Evolutionary conservation across 2,113 vertebrate species (phyloP), one percentile per base, ranked within the genome.

Genomic region (Ailuropoda melanoleuca): DNA sequence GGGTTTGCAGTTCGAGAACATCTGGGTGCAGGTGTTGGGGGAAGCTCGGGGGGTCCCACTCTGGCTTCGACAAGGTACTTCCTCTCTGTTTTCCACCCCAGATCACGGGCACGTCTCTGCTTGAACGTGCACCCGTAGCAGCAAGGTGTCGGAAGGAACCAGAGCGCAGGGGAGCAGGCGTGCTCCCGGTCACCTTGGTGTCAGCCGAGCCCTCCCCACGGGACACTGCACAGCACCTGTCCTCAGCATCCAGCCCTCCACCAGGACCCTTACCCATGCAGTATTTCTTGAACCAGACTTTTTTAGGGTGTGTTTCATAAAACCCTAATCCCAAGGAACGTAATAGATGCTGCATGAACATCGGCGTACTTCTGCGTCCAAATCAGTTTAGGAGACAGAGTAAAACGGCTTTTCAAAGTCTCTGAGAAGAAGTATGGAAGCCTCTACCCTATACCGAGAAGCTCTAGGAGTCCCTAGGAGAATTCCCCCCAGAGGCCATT

Each of bases 1-100:
- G 2, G 4, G 10, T 43, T 43, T 37, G 15, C 86, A 17, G 56
- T 29, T 3, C 6, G 23, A 4, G 7, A n/a, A 9, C 11, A 0
- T 2, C 21, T 3, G 17, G 4, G 58, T 2, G 9, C 0, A 12
- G 14, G 14, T 6, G 0, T 3, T 1, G 11, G 39, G 24, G 14
- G 3, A 1, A 29, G 13, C 62, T 11, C 5, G 60, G 11, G 19
- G 26, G 74, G 8, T 23, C 90, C 64, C 53, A 3, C 13, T 3
- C 56, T 85, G 56, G 56, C 43, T 10, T 1, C 4, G 43, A 15
- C 56, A 55, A 34, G 17, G 14, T 10, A 3, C 19, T 29, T 70
- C 5, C 23, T n/a, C 14, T n/a, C 34, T 1, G 3, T 11, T 68
- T 10, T 50, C 39, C 29, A 15, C 37, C 55, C 34, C 11, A 0